These are phyloP conservation scores for Myrmecobius fasciatus DNA, from an alignment of 2,113 vertebrate genomes.

Conservation along the genomic window DNA sequence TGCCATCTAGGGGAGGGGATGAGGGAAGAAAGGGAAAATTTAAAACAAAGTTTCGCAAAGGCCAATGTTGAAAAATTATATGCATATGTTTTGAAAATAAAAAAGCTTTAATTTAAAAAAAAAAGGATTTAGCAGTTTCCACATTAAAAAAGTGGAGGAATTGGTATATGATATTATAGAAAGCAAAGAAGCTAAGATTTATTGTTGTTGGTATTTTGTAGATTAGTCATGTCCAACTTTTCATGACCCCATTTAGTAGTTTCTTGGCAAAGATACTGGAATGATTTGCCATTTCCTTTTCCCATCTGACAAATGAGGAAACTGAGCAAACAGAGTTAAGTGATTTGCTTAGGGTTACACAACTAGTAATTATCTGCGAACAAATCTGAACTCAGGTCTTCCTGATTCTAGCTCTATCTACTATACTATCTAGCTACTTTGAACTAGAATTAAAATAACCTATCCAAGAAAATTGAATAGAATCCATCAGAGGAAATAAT, in stretches of 20 bases:
- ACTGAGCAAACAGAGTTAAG: too few relatives aligned
- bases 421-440: neutral
- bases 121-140: neutral
- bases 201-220: neutral
- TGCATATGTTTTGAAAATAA: too few relatives aligned
- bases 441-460: neutral
- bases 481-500: too few relatives aligned
- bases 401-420: neutral
- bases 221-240: neutral
- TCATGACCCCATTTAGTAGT: neutral
- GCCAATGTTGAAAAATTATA: too few relatives aligned
- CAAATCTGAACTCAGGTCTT: neutral
- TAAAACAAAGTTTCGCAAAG: too few relatives aligned
- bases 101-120: too few relatives aligned
- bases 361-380: neutral
- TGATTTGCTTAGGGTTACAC: too few relatives aligned
- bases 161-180: neutral
- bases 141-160: neutral
- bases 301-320: too few relatives aligned
- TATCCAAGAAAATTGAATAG: neutral
- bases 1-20: too few relatives aligned
- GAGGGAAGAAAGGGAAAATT: too few relatives aligned
- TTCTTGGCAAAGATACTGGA: neutral
- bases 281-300: neutral
- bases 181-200: too few relatives aligned